Conservation (phyloP, 1,140 invertebrate species). For the Batillaria attramentaria region DNA sequence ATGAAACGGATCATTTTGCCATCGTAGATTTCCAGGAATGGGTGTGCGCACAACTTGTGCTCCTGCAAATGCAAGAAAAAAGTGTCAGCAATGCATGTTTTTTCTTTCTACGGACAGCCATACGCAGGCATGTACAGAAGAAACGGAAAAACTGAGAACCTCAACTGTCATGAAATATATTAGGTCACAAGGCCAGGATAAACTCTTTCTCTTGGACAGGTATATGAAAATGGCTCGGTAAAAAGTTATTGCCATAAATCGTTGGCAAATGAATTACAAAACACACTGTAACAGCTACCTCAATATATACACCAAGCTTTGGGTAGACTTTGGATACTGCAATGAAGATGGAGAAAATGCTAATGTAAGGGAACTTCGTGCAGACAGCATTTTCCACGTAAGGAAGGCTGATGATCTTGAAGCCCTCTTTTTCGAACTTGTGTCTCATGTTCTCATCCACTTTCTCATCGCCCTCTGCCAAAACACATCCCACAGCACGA, state of each 20-base stretch:
- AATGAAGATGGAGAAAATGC: conserved; percentile 71
- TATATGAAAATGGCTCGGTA: not conserved
- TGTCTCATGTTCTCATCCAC: conserved; percentile 49
- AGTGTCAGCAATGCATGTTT: not conserved
- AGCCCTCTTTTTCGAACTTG: conserved; percentile 63
- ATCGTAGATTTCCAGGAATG: conserved; percentile 73
- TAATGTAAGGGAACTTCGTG: conserved; percentile 71
- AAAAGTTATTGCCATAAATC: not conserved
- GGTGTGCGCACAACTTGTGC: conserved; percentile 72
- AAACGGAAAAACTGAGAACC: too few species aligned
- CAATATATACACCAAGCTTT: conserved; percentile 66
- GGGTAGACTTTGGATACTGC: conserved; percentile 72
- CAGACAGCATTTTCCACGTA: conserved; percentile 69
- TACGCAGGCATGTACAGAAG: not conserved
- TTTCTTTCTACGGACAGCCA: not conserved
- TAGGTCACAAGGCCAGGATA: too few species aligned
- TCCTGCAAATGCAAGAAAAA: conserved; percentile 62
- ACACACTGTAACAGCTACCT: conserved; percentile 51
- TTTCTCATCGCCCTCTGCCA: conserved; percentile 60
- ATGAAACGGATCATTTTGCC: conserved; percentile 68
- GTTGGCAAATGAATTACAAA: not conserved
- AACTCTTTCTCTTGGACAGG: too few species aligned
- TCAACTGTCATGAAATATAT: too few species aligned
- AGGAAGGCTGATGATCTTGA: conserved; percentile 69
- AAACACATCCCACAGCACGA: conserved; percentile 69